These are phyloP conservation scores for Iphiclides podalirius DNA, from an alignment of 2,888 invertebrate genomes.

Conservation along the genomic window DNA sequence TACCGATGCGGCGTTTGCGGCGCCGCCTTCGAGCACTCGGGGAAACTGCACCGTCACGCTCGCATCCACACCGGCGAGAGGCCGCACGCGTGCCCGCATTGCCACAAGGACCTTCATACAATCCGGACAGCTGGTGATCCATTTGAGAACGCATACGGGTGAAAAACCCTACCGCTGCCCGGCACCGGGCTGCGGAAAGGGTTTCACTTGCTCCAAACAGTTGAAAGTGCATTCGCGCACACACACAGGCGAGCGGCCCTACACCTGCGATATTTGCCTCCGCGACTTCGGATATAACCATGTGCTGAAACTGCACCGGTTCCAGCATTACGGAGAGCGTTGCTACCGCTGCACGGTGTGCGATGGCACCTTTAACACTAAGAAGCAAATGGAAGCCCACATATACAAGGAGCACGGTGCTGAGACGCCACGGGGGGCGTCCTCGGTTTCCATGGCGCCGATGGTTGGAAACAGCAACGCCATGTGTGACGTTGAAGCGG, in stretches of 20 bases:
- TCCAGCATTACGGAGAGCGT: constrained; percentile 94
- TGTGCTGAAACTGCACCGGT: constrained; percentile 92
- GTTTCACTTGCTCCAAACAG: constrained; percentile 95
- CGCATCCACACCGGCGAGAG: constrained; percentile 94
- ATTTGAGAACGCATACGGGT: constrained; percentile 91
- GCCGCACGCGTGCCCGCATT: constrained; percentile 93
- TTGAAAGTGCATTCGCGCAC: constrained; percentile 94
- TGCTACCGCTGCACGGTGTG: constrained; percentile 96
- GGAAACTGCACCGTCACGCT: constrained; percentile 94
- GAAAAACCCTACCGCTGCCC: constrained; percentile 92
- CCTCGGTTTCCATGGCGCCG: constrained; percentile 50
- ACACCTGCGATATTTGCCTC: constrained; percentile 94
- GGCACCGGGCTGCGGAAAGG: constrained; percentile 91
- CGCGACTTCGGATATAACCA: constrained; percentile 96
- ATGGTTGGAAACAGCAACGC: constrained; percentile 50
- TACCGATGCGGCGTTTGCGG: constrained; percentile 94
- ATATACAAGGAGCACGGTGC: constrained; percentile 81
- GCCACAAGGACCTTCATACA: constrained; percentile 95
- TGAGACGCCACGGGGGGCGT: constrained; percentile 67
- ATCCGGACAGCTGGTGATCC: constrained; percentile 94
- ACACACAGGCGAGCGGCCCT: constrained; percentile 94
- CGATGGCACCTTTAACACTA: constrained; percentile 93
- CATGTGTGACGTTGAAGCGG: constrained; percentile 71
- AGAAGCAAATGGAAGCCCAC: constrained; percentile 94
- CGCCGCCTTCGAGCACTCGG: constrained; percentile 94